Base-by-base conservation (phyloP, 2,113 vertebrate genomes). In the Anguilla rostrata region DNA sequence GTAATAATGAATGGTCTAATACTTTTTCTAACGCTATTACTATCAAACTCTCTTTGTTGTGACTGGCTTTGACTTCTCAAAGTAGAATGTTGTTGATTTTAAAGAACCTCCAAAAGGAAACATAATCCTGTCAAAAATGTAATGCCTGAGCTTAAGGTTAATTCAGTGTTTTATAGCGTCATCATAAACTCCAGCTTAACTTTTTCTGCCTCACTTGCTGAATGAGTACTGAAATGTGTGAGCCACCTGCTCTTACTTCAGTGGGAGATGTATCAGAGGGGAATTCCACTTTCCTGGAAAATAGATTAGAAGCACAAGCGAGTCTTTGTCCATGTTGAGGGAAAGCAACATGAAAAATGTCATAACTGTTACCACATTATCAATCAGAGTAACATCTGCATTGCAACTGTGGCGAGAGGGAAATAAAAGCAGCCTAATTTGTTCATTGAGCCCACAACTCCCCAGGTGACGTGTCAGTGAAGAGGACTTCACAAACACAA, bases 301-400 rank as follows among this genome's bases (percentile, higher is more conserved):
- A 75, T 29, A 75, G n/a, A 75, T 75, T 34, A 75, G 71, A 75
- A 34, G n/a, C 71, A 75, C 71, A n/a, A 34, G 71, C 71, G 26
- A 2, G 71, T 75, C 71, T 75, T 75, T 75, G 71, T 75, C 71
- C n/a, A 2, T 75, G 5, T 34, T 0, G 71, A 34, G 71, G 60
- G 71, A 75, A 75, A 75, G 71, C n/a, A 75, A 75, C 71, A 29
- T 75, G 34, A 34, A n/a, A 75, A 75, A 75, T 34, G n/a, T 75
- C 71, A 75, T 34, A 75, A n/a, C 71, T 75, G 71, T 75, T 75
- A 26, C 29, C 71, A 75, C 71, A 34, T 34, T n/a, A 75, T 75
- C 71, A 75, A 75, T n/a, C 26, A n/a, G 26, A 12, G 22, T 12
- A 29, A 75, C n/a, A 34, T 75, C n/a, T 75, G 71, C 26, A 12